Evolutionary conservation across 2,797 vertebrate genomes (phyloP), one percentile per base, ranked within the genome.

Genomic region (Enoplosus armatus): DNA sequence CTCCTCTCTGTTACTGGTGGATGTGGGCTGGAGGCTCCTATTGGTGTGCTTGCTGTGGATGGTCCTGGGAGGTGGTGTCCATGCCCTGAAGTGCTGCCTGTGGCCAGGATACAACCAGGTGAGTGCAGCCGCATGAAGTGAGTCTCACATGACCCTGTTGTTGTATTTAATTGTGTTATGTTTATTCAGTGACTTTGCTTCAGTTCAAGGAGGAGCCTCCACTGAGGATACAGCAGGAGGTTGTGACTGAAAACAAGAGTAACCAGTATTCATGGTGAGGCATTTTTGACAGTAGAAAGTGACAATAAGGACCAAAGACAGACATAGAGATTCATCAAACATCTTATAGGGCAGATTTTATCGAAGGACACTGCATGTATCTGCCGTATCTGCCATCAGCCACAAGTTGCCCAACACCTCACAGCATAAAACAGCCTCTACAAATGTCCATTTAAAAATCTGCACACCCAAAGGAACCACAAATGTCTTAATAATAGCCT

Each of bases 231-330:
- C 77, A 69, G 58, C 72, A 79, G 35, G 77, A 85, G 45, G 50
- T 3, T 59, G 56, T 72, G 26, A 56, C 43, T 60, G 71, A 77
- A 72, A 84, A 43, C 61, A 80, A 29, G 47, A 81, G 15, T 8
- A 31, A 51, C 24, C 79, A 61, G 24, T 61, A 45, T 54, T 64
- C 55, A 47, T 16, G 86, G 94, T 95, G 72, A 93, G 92, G 29
- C 0, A 41, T 72, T 66, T 48, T 9, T n/a, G n/a, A 71, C 18
- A 47, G 6, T n/a, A 41, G 24, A n/a, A 15, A 8, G 22, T 37
- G 5, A 14, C 16, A 66, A 29, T 12, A 45, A 47, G 10, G 2
- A 66, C 43, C 24, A 50, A 15, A 56, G 14, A 75, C 8, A 33
- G 1, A 56, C 43, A 18, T 53, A 27, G 16, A 48, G 9, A 59